Conservation (phyloP, 2,888 invertebrate species). For the Parnassius mnemosyne region DNA sequence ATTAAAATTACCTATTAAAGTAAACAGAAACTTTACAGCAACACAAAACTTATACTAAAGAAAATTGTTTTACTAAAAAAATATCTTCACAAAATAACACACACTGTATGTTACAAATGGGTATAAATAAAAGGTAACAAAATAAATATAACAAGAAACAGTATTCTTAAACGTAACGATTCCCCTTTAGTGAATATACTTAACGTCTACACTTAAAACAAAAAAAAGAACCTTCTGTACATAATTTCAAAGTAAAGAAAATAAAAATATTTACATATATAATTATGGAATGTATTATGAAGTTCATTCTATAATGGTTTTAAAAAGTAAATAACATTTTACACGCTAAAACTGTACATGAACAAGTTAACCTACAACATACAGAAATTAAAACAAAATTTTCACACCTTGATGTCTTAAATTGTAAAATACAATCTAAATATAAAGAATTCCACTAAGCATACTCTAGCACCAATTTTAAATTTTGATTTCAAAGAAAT, state of each 20-base stretch:
- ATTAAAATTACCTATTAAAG: slow-evolving; percentile 48
- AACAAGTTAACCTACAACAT: slow-evolving; percentile 29
- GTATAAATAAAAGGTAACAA: slow-evolving; percentile 66
- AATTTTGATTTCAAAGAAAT: slow-evolving; percentile 32
- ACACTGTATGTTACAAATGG: slow-evolving; percentile 52
- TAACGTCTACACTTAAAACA: slow-evolving; percentile 38
- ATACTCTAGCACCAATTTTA: slow-evolving; percentile 46
- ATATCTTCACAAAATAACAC: slow-evolving; percentile 50
- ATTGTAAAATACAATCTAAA: slow-evolving; percentile 23
- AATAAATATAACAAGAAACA: slow-evolving; percentile 73
- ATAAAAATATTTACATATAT: slow-evolving; percentile 34
- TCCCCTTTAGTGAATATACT: slow-evolving; percentile 59
- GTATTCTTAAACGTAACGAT: slow-evolving; percentile 78
- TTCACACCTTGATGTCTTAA: slow-evolving; percentile 31
- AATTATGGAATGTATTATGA: slow-evolving; percentile 50
- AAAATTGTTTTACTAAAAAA: slow-evolving; percentile 27
- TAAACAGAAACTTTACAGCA: slow-evolving; percentile 38
- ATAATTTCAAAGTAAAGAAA: slow-evolving; percentile 27
- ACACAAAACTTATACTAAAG: slow-evolving; percentile 39
- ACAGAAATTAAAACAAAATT: slow-evolving; percentile 29
- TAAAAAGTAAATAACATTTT: slow-evolving; percentile 39
- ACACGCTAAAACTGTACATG: slow-evolving; percentile 33
- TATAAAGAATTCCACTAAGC: slow-evolving; percentile 34
- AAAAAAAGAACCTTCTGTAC: slow-evolving; percentile 28
- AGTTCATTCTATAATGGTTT: slow-evolving; percentile 32